Evolutionary conservation across 2,113 vertebrate species (phyloP).

Genomic region (Petaurus breviceps): DNA sequence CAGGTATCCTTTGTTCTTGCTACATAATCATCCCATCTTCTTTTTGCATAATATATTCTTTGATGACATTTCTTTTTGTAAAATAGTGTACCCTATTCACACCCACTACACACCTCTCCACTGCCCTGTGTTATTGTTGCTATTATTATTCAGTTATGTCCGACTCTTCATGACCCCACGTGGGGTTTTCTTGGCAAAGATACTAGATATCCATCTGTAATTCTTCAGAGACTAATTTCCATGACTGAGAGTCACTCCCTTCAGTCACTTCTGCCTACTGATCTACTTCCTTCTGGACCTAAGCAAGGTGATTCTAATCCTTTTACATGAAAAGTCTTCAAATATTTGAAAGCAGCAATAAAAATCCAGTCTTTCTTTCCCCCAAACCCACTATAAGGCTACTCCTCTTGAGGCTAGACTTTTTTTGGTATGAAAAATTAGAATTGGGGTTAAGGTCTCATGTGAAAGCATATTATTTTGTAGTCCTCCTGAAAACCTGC

Average conservation of each 20-base stretch:
- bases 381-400: not conserved
- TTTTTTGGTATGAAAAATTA: not conserved
- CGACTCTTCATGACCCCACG: too few relatives aligned
- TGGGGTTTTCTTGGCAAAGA: too few relatives aligned
- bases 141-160: too few relatives aligned
- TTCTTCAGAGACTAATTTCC: not conserved
- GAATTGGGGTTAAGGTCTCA: not conserved
- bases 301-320: not conserved
- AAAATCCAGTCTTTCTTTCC: not conserved
- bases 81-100: not conserved
- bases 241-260: not conserved
- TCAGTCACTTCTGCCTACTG: not conserved
- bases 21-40: not conserved
- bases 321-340: not conserved
- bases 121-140: not conserved
- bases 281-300: not conserved
- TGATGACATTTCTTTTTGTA: not conserved
- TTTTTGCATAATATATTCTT: not conserved
- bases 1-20: not conserved
- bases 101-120: not conserved
- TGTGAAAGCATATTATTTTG: not conserved
- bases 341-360: not conserved
- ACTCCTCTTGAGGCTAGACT: not conserved
- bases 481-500: not conserved
- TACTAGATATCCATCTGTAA: not conserved